phyloP scores from a whole-genome alignment of 2,797 vertebrate genomes.

The Sylvia borin region DNA sequence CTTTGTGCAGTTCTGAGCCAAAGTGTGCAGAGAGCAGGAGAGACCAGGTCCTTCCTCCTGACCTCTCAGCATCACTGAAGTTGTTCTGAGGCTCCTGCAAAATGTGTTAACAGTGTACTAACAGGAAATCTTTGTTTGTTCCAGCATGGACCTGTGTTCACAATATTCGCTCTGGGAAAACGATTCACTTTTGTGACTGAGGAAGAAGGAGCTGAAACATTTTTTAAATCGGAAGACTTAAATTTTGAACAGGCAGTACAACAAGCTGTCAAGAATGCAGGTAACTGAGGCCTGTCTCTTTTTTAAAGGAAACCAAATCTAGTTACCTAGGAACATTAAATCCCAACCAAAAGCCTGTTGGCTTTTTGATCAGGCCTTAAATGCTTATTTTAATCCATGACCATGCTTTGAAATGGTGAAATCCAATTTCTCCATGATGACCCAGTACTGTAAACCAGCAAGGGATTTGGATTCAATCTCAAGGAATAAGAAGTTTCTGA shows the following conservation, averaged over 20 bases:
- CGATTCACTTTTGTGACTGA: slow-evolving; percentile 83
- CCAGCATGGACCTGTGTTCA: slow-evolving; percentile 85
- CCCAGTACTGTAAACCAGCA: background rate
- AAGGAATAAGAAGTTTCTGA: background rate
- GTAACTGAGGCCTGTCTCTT: slow-evolving; percentile 62
- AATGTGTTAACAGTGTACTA: background rate
- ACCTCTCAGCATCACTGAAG: background rate
- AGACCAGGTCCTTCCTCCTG: background rate
- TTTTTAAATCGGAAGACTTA: slow-evolving; percentile 82
- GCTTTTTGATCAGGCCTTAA: background rate
- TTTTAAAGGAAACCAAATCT: background rate
- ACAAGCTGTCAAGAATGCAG: slow-evolving; percentile 75
- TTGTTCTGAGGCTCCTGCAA: background rate
- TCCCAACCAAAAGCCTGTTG: background rate
- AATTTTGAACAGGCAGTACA: slow-evolving; percentile 84
- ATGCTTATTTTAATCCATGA: background rate
- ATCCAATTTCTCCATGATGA: background rate
- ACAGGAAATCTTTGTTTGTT: background rate
- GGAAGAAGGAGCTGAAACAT: slow-evolving; percentile 78
- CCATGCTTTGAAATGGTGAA: background rate
- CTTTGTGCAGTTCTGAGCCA: background rate
- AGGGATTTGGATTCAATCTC: background rate
- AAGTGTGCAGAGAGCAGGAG: background rate
- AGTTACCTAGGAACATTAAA: background rate
- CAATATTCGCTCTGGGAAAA: slow-evolving; percentile 79